A percentile compares a stretch with the other conserved stretches of the same genome.
Evolutionary conservation across 2,888 invertebrate genomes (phyloP).

Genomic region (Drosophila meridiana): DNA sequence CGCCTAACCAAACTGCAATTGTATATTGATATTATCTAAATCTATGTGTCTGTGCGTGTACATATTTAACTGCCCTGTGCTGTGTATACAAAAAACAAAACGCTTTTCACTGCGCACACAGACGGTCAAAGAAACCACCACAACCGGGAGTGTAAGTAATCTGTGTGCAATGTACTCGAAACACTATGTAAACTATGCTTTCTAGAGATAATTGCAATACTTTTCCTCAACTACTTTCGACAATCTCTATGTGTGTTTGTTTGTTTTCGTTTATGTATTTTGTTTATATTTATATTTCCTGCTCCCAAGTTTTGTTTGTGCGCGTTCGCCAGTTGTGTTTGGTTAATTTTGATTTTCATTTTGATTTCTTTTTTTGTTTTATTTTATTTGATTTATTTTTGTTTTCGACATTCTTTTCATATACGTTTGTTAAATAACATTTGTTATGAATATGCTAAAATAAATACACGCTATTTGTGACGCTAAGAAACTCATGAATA

Average conservation of each 20-base stretch:
- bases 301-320: slow-evolving; percentile 48
- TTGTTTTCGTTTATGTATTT: slow-evolving; percentile 12
- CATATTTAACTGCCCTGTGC: slow-evolving; percentile 59
- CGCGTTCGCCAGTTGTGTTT: slow-evolving; percentile 52
- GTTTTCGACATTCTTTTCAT: slow-evolving; percentile 64
- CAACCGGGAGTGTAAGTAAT: slow-evolving; percentile 89
- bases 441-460: slow-evolving; percentile 48
- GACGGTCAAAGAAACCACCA: slow-evolving; percentile 90
- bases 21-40: slow-evolving; percentile 49
- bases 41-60: slow-evolving; percentile 41
- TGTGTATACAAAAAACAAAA: slow-evolving; percentile 46
- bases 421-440: slow-evolving; percentile 55
- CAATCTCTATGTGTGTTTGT: slow-evolving; percentile 4
- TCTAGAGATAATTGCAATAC: slow-evolving; percentile 25
- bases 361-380: neutral
- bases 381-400: slow-evolving; percentile 31
- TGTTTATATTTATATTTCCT: slow-evolving; percentile 17
- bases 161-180: slow-evolving; percentile 47
- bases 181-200: slow-evolving; percentile 48
- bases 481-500: slow-evolving; percentile 75
- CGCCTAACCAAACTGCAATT: slow-evolving; percentile 60
- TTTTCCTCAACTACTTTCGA: slow-evolving; percentile 1
- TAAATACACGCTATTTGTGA: slow-evolving; percentile 56
- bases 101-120: slow-evolving; percentile 83
- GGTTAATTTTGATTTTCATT: slow-evolving; percentile 34